phyloP scores from a whole-genome alignment of 2,113 vertebrate species.

The Corvus moneduloides region DNA sequence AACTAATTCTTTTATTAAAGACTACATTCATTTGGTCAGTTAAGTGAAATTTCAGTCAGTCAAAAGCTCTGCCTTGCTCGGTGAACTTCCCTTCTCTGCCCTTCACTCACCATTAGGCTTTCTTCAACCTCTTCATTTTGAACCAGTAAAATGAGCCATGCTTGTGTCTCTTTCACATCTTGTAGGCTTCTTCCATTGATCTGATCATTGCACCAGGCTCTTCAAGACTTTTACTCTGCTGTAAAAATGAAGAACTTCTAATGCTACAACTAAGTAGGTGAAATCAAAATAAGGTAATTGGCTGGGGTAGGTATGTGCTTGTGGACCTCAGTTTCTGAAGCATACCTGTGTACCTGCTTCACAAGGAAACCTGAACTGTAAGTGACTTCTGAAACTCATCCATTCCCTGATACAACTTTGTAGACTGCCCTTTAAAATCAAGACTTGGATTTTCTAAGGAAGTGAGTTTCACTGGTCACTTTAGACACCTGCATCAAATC shows the following conservation, averaged over 20 bases:
- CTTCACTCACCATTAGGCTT: neutral
- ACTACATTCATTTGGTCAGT: neutral
- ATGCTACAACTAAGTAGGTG: neutral
- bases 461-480: neutral
- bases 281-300: neutral
- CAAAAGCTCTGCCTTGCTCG: neutral
- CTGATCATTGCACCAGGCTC: neutral
- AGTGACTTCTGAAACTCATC: neutral
- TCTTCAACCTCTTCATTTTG: neutral
- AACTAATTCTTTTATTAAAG: neutral
- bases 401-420: neutral
- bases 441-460: neutral
- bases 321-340: neutral
- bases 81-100: neutral
- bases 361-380: neutral
- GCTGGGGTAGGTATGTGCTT: neutral
- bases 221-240: neutral
- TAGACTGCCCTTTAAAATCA: neutral
- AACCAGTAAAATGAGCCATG: neutral
- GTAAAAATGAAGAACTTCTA: neutral
- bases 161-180: neutral
- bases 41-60: neutral
- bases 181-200: neutral
- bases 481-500: neutral
- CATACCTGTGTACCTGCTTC: neutral